Conservation (phyloP, 2,797 vertebrate species). For the Discoglossus pictus region DNA sequence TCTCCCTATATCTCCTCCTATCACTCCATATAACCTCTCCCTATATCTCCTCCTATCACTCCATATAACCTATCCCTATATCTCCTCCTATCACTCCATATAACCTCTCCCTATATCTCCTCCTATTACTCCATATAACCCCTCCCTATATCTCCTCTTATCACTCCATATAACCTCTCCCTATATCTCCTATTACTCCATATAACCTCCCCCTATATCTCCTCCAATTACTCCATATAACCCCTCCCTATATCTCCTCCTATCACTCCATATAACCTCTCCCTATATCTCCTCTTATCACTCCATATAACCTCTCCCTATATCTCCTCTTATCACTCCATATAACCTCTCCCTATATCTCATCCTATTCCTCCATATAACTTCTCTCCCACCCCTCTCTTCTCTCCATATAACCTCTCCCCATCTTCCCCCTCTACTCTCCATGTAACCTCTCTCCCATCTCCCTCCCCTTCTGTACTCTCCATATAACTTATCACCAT, state of each 20-base stretch:
- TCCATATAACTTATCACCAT: background rate
- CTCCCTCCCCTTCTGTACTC: background rate
- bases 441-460: no score
- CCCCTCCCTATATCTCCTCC: slow-evolving; percentile 1
- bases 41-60: background rate
- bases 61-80: background rate
- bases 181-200: background rate
- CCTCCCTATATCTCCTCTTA: background rate
- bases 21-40: background rate
- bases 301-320: background rate
- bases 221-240: background rate
- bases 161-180: background rate
- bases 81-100: no score
- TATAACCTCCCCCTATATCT: background rate
- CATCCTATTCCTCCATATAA: no score
- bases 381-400: no score
- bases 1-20: background rate
- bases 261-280: background rate
- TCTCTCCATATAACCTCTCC: background rate
- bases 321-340: background rate
- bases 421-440: background rate
- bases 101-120: slow-evolving; percentile 1
- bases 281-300: background rate
- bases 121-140: slow-evolving; percentile 1
- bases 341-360: background rate